Evolutionary conservation across 2,888 invertebrate genomes (phyloP).

Genomic region (Tyria jacobaeae): DNA sequence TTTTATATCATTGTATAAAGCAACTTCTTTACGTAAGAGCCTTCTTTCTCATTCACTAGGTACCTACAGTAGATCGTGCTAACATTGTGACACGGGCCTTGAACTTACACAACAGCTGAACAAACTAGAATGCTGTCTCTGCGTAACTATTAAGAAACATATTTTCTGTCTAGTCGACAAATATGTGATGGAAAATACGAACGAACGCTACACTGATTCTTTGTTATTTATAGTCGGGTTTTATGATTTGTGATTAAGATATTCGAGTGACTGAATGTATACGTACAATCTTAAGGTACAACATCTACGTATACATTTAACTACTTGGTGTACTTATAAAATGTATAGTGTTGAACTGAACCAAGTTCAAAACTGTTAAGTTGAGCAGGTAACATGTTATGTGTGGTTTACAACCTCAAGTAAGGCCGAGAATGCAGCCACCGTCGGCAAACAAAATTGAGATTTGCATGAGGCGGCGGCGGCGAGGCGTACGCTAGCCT

Average conservation of each 20-base stretch:
- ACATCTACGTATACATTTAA: background rate
- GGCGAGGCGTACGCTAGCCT: slow-evolving; percentile 75
- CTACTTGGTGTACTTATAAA: background rate
- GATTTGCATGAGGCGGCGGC: slow-evolving; percentile 81
- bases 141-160: slow-evolving; percentile 52
- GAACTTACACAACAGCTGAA: slow-evolving; percentile 77
- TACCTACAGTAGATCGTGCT: slow-evolving; percentile 41
- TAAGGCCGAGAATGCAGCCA: slow-evolving; percentile 72
- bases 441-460: slow-evolving; percentile 84
- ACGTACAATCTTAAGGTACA: no score
- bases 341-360: background rate
- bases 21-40: slow-evolving; percentile 50
- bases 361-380: slow-evolving; percentile 12
- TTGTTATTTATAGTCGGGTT: slow-evolving; percentile 12
- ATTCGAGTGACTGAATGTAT: no score
- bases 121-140: slow-evolving; percentile 61
- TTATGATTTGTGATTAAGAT: background rate
- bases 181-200: slow-evolving; percentile 30
- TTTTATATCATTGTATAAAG: slow-evolving; percentile 37
- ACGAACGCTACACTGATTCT: slow-evolving; percentile 32
- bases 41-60: slow-evolving; percentile 57
- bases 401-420: slow-evolving; percentile 71
- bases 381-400: slow-evolving; percentile 32
- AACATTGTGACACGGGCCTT: slow-evolving; percentile 73
- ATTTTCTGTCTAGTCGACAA: slow-evolving; percentile 50